Evolutionary conservation across 2,888 invertebrate genomes (phyloP).

Genomic region (Drosophila mimica): DNA sequence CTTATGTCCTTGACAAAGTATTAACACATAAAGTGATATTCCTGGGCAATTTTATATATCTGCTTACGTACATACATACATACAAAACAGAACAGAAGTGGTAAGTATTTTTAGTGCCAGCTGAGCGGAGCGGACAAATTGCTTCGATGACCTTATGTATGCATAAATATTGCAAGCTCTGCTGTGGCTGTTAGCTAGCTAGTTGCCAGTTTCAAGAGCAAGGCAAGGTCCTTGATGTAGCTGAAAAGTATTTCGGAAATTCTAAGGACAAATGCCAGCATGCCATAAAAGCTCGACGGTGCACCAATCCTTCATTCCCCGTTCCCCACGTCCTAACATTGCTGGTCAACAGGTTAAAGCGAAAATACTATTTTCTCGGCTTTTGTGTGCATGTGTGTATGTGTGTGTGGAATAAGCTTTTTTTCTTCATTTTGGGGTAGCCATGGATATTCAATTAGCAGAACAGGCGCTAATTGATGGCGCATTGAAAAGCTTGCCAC

Average conservation of each 20-base stretch:
- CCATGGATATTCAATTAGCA: constrained; percentile 74
- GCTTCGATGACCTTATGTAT: constrained; percentile 71
- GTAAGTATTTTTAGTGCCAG: constrained; percentile 64
- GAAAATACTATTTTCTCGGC: constrained; percentile 12
- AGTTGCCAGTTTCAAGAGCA: constrained; percentile 76
- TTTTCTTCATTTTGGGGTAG: constrained; percentile 38
- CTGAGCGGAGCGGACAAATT: constrained; percentile 68
- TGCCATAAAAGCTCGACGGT: constrained; percentile 49
- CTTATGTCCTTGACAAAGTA: constrained; percentile 60
- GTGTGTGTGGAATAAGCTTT: constrained; percentile 30
- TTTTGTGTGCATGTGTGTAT: background rate
- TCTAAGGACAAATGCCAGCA: constrained; percentile 63
- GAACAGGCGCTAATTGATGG: constrained; percentile 65
- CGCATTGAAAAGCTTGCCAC: constrained; percentile 72
- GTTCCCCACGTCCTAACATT: background rate
- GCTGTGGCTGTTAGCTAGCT: constrained; percentile 51
- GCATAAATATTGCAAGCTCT: constrained; percentile 71
- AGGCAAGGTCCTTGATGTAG: constrained; percentile 67
- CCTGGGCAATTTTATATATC: constrained; percentile 15
- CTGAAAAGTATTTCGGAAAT: constrained; percentile 53
- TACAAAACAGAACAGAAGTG: background rate
- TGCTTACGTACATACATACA: constrained; percentile 27
- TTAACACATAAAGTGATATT: constrained; percentile 53
- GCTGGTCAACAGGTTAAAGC: constrained; percentile 68
- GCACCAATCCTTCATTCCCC: background rate